Percentiles rank a stretch among this genome's conserved stretches.
Conservation (phyloP, 92 coral and sea anemone genomes). For the Zoanthus gigantus region DNA sequence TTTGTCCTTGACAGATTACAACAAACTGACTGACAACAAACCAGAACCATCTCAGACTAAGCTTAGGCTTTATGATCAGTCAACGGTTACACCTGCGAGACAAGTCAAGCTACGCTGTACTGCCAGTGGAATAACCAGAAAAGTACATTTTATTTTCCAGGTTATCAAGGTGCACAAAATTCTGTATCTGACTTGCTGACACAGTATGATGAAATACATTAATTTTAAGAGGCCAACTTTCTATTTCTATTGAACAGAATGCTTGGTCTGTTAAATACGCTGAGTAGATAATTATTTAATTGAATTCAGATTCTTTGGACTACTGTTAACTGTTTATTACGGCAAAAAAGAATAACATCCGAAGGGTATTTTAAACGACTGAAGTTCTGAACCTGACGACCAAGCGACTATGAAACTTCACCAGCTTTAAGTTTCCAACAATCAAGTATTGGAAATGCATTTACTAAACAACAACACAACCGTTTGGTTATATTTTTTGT, state of each 20-base stretch:
- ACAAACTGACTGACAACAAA: conserved; percentile 38
- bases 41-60: conserved; percentile 45
- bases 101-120: conserved; percentile 40
- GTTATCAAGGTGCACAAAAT: conserved; percentile 51
- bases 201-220: no score
- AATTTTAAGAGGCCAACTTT: no score
- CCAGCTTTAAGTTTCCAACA: conserved; percentile 33
- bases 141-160: conserved; percentile 43
- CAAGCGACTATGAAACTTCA: conserved; percentile 40
- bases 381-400: neutral
- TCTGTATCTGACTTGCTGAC: neutral
- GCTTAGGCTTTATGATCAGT: conserved; percentile 43
- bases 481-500: conserved; percentile 29
- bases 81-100: conserved; percentile 46
- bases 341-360: no score
- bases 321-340: no score
- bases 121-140: conserved; percentile 56
- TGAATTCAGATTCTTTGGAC: no score
- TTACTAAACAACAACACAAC: conserved; percentile 11
- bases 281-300: no score
- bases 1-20: conserved; percentile 28
- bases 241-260: no score
- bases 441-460: conserved; percentile 46
- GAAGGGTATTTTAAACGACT: no score
- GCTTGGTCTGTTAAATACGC: no score